A percentile compares a stretch with the other conserved stretches of the same genome.
Evolutionary conservation across 2,113 vertebrate species (phyloP).

Genomic region (Dissostichus mawsoni): DNA sequence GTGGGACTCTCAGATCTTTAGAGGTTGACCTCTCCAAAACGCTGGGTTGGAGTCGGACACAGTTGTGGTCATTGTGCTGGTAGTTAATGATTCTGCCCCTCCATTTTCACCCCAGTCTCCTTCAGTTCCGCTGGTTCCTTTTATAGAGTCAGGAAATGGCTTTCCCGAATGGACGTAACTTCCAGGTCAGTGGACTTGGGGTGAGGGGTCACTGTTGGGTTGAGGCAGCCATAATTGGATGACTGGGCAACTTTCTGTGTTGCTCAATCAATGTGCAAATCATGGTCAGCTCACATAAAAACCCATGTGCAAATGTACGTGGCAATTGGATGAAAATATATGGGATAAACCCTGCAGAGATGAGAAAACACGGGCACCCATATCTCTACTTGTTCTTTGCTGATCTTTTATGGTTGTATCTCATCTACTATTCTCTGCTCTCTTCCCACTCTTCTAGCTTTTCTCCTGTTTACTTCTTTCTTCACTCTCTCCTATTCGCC

Average conservation of each 20-base stretch:
- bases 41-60: slow-evolving; percentile 73
- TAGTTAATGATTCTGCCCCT: slow-evolving; percentile 78
- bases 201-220: slow-evolving; percentile 72
- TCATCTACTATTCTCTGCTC: slow-evolving; percentile 8
- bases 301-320: slow-evolving; percentile 20
- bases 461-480: slow-evolving; percentile 31
- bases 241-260: slow-evolving; percentile 45
- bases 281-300: background rate
- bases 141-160: slow-evolving; percentile 79
- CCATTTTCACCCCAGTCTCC: slow-evolving; percentile 67
- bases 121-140: slow-evolving; percentile 75
- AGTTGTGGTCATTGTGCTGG: slow-evolving; percentile 76
- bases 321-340: slow-evolving; percentile 26
- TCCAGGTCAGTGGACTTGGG: slow-evolving; percentile 79
- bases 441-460: slow-evolving; percentile 29
- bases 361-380: background rate
- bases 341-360: background rate
- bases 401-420: slow-evolving; percentile 13
- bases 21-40: slow-evolving; percentile 65
- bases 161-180: slow-evolving; percentile 77
- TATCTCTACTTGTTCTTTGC: slow-evolving; percentile 1
- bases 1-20: slow-evolving; percentile 54
- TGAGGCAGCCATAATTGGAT: slow-evolving; percentile 63
- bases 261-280: slow-evolving; percentile 38
- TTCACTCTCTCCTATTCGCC: slow-evolving; percentile 39